Conservation (phyloP, 2,113 vertebrate genomes). For the western clawed frog (Xenopus tropicalis) region UCB_Xtro_10.0 CM004445.2:85076001-85076500, state of each 20-base stretch:
- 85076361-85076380: no score
- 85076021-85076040: slow-evolving; percentile 3
- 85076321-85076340: no score
- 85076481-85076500: not conserved
- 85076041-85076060: slow-evolving; percentile 10
- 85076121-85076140: slow-evolving; percentile 16
- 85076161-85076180: slow-evolving; percentile 31
- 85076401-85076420: no score
- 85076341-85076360: no score
- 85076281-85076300: slow-evolving; percentile 2
- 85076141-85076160: slow-evolving; percentile 29
- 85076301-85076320: slow-evolving; percentile 3
- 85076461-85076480: not conserved
- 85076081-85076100: not conserved
- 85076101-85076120: no score
- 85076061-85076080: not conserved
- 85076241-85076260: slow-evolving; percentile 24
- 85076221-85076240: slow-evolving; percentile 36
- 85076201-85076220: slow-evolving; percentile 32
- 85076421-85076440: not conserved
- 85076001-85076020: not conserved
- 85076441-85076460: slow-evolving; percentile 17
- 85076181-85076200: slow-evolving; percentile 41
- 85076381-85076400: no score
- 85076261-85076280: slow-evolving; percentile 33